phyloP scores from a whole-genome alignment of 2,888 invertebrate species.

The Copidosoma aretas region DNA sequence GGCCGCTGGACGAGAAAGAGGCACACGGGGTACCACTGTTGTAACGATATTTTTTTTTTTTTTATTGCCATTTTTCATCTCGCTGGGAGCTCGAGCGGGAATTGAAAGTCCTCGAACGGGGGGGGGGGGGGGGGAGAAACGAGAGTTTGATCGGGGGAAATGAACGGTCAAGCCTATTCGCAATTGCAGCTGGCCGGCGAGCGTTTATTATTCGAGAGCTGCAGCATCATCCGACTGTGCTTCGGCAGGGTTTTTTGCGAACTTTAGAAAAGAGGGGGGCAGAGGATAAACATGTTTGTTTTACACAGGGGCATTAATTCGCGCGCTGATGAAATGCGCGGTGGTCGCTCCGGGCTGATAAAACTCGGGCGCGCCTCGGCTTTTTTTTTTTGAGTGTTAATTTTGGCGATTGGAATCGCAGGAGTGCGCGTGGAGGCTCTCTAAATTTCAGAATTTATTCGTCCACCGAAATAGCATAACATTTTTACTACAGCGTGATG shows the following conservation, averaged over 20 bases:
- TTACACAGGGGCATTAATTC: not conserved
- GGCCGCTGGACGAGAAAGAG: constrained; percentile 4
- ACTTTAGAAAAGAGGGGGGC: not conserved
- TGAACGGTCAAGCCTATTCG: not conserved
- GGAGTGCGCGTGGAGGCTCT: constrained; percentile 23
- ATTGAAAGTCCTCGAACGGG: not conserved
- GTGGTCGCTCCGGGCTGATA: too few species aligned
- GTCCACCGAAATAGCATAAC: too few species aligned
- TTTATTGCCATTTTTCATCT: too few species aligned
- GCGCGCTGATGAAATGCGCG: not conserved
- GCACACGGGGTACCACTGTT: too few species aligned
- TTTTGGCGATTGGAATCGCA: not conserved
- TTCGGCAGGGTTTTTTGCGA: not conserved
- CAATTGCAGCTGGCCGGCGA: too few species aligned
- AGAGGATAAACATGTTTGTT: not conserved
- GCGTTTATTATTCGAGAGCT: not conserved
- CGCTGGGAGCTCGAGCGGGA: not conserved
- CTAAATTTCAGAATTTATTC: too few species aligned
- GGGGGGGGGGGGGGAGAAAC: not conserved
- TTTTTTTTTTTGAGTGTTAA: not conserved
- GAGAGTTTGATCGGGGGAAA: constrained; percentile 7
- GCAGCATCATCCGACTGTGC: not conserved
- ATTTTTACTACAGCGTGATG: too few species aligned
- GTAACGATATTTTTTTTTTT: not conserved
- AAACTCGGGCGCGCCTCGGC: too few species aligned